Conservation (phyloP, 2,797 vertebrate genomes). For the Sebastes trivittatus region DNA sequence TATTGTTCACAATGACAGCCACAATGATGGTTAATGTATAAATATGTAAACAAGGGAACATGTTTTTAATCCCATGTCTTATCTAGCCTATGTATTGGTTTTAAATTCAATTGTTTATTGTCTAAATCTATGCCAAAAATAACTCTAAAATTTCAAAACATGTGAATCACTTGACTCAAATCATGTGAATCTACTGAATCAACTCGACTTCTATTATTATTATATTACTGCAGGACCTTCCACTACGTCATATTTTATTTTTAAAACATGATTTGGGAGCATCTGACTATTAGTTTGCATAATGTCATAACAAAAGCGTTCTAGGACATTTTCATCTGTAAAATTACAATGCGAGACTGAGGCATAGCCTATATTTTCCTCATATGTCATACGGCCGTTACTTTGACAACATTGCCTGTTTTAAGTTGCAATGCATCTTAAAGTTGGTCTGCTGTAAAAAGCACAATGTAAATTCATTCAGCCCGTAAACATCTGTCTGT, state of each 20-base stretch:
- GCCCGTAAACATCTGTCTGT: no score
- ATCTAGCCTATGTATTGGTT: neutral
- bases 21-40: neutral
- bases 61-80: neutral
- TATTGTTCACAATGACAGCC: neutral
- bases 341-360: neutral
- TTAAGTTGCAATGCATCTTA: no score
- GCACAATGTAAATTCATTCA: no score
- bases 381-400: neutral
- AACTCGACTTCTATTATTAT: neutral
- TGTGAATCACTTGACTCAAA: neutral
- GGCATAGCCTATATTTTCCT: neutral
- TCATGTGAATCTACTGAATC: neutral
- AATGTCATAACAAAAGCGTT: neutral
- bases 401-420: neutral
- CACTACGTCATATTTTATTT: neutral
- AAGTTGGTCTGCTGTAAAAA: no score
- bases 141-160: neutral
- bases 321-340: neutral
- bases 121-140: neutral
- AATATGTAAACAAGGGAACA: neutral
- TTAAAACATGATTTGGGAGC: neutral
- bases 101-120: neutral
- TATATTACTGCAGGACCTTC: neutral
- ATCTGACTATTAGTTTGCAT: neutral